Percentiles rank a stretch among this genome's conserved stretches.
phyloP scores from a whole-genome alignment of 2,888 invertebrate species.

The Drosophila neonasuta region DNA sequence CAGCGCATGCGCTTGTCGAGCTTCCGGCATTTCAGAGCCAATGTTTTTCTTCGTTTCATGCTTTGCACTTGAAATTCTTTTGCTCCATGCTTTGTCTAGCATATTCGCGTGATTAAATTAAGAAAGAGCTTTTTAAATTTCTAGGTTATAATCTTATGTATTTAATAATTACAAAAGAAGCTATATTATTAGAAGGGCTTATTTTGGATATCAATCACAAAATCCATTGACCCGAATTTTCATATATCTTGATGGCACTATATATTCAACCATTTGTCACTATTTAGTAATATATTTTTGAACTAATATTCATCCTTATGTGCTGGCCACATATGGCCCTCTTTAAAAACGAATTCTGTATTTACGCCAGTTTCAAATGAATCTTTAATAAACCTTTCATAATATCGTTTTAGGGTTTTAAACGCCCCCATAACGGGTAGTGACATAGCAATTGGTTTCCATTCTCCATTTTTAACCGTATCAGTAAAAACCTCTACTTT shows the following conservation, averaged over 20 bases:
- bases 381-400: slow-evolving; percentile 44
- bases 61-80: slow-evolving; percentile 45
- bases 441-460: slow-evolving; percentile 50
- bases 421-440: slow-evolving; percentile 44
- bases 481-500: slow-evolving; percentile 48
- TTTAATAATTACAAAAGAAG: too few relatives aligned
- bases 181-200: too few relatives aligned
- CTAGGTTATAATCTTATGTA: not conserved
- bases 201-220: not conserved
- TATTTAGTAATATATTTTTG: slow-evolving; percentile 43
- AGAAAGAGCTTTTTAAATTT: slow-evolving; percentile 1
- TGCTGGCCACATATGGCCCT: slow-evolving; percentile 56
- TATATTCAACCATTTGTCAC: slow-evolving; percentile 51
- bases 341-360: slow-evolving; percentile 49
- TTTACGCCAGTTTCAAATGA: slow-evolving; percentile 38
- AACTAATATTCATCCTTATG: slow-evolving; percentile 56
- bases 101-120: slow-evolving; percentile 57
- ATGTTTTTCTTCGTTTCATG: slow-evolving; percentile 58
- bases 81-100: slow-evolving; percentile 39
- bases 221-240: slow-evolving; percentile 32
- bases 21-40: slow-evolving; percentile 63
- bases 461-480: slow-evolving; percentile 50
- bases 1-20: slow-evolving; percentile 50
- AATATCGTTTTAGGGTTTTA: slow-evolving; percentile 43
- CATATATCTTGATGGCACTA: slow-evolving; percentile 53